Evolutionary conservation across 2,113 vertebrate species (phyloP), one percentile per base, ranked within the genome.

Genomic region (Corythoichthys haematopterus): DNA sequence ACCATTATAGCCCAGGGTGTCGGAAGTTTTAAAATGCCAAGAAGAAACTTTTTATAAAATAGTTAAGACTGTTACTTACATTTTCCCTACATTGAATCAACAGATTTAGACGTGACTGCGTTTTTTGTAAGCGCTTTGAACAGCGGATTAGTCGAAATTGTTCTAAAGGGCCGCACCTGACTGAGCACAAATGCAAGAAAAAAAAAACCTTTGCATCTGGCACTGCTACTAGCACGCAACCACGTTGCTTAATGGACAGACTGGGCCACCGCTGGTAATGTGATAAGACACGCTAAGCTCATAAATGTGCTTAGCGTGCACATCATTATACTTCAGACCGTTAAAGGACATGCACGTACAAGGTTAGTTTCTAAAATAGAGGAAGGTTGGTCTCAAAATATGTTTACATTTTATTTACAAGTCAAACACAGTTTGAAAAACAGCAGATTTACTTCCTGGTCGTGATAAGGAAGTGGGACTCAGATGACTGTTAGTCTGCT

Each of bases 401-500:
- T 3, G n/a, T 40, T n/a, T 40, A 62, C 16, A 33, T 53, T 33
- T 47, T 3, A 13, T 47, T 43, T 6, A 1, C 14, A 67, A 3
- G 33, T n/a, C 3, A 67, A 70, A 8, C 37, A 38, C 4, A 51
- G 14, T 16, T 3, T 16, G 14, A 16, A 6, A 58, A 12, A 53
- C 13, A 47, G 66, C 56, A 48, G 15, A 9, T 36, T 15, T 38
- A 40, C 14, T 80, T 79, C 73, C 76, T 9, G 53, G 69, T 80
- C 63, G 6, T 40, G 33, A 63, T 7, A 8, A 64, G 65, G 69
- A 52, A 5, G 57, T 43, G 15, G 33, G 12, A 64, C 65, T 82
- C 68, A 43, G 75, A 46, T 65, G 70, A 71, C 69, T 72, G 9
- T 74, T 70, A 69, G 50, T 66, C 58, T 58, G 56, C 56, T 16